These are phyloP conservation scores for Brienomyrus brachyistius DNA, from an alignment of 2,113 vertebrate genomes.

Conservation along the genomic window DNA sequence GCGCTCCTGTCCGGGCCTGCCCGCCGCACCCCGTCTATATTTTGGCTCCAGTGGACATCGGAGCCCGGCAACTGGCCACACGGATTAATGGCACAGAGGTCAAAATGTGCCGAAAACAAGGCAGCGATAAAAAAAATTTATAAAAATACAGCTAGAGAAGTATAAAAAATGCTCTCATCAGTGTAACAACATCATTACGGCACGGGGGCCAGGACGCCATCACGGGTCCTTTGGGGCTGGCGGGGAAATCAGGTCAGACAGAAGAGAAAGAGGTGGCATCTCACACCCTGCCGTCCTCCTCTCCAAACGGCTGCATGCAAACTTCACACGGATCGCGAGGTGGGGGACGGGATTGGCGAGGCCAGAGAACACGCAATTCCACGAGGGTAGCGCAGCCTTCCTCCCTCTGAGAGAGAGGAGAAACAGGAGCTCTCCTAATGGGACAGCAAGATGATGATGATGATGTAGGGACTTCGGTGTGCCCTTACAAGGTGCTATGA, in stretches of 20 bases:
- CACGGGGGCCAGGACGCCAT: slow-evolving; percentile 24
- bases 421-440: neutral
- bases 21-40: slow-evolving; percentile 27
- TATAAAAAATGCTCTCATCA: slow-evolving; percentile 40
- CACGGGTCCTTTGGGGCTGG: slow-evolving; percentile 35
- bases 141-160: slow-evolving; percentile 39
- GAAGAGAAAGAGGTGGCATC: neutral
- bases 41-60: slow-evolving; percentile 39
- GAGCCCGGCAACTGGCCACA: slow-evolving; percentile 50
- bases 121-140: neutral
- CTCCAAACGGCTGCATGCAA: neutral
- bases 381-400: neutral
- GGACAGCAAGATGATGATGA: neutral
- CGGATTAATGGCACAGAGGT: slow-evolving; percentile 30
- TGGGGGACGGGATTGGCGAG: neutral
- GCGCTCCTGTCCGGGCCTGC: slow-evolving; percentile 51
- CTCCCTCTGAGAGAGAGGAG: neutral
- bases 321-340: neutral
- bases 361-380: neutral
- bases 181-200: neutral
- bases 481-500: neutral
- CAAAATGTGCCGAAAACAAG: slow-evolving; percentile 17
- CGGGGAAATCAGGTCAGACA: neutral
- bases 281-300: neutral
- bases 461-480: neutral